Base-by-base conservation (phyloP, 2,797 vertebrate species). In the Paramormyrops hopkinsi region DNA sequence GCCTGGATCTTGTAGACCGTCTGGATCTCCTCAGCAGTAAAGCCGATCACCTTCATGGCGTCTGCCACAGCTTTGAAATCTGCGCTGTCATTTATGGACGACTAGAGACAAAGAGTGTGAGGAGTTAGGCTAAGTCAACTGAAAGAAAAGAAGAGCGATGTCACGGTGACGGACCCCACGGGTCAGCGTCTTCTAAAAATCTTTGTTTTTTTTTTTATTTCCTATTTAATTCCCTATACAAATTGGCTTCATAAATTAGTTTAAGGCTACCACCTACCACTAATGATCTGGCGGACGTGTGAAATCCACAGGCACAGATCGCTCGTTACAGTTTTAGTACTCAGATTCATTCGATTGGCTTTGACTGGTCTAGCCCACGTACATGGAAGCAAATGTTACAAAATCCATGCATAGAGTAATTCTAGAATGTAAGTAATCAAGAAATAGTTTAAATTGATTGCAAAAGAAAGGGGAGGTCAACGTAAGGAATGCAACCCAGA, bases 31-130 rank as follows among this genome's bases (percentile, higher is more conserved):
- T 99, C 98, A 2, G 94, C 94, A 37, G 97, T 98, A 95, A 99
- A 99, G 59, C 99, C 99, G 59, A 99, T 98, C 91, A 99, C 97
- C 92, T 97, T 99, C 99, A 99, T 99, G 92, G 98, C 99, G 29
- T 99, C 99, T 0, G 97, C 96, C 0, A 99, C 98, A 0, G 97
- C 97, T 95, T 97, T 98, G 95, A 99, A 99, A 89, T 99, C 98
- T 0, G 97, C 97, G 7, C 94, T 93, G 0, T 99, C 99, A 0
- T 96, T 98, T 93, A 99, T 98, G 91, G 95, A 95, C 1, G 97
- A 98, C 98, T 99, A 92, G 37, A 90, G 88, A 41, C 84, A 56
- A 84, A 91, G 41, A 87, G 48, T 50, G 4, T n/a, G 33, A 85
- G 29, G 33, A 87, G 8, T 62, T 19, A 82, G 46, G 3, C 50